Evolutionary conservation across 2,113 vertebrate genomes (phyloP), one percentile per base, ranked within the genome.

Genomic region (Hippocampus guttulatus): DNA sequence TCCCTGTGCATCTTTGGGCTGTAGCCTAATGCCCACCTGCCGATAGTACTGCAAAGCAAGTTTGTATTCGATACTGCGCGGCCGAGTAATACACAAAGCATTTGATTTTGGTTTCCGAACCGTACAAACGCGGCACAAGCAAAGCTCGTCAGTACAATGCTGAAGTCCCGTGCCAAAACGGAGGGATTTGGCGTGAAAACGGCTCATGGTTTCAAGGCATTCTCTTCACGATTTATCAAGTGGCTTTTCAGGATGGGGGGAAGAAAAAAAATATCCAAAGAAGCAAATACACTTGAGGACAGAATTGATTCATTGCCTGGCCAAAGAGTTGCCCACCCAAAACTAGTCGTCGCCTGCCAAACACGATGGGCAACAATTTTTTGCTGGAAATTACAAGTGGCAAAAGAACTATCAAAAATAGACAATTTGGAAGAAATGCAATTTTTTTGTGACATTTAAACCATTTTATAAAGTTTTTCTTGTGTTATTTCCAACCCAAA

Each of bases 141-240:
- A 73, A 87, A 86, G 81, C 84, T 83, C 3, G 67, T 81, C 82
- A 87, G 84, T 84, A 79, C 84, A 88, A 88, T 43, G 85, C 81
- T 83, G 66, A 79, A 86, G 78, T 74, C 79, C 67, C 81, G 5
- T 84, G 84, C 88, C 83, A 84, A 74, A 82, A 87, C 68, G 58
- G 68, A 81, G 73, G 73, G 75, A 88, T 87, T 88, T 89, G 88
- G 86, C 58, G 79, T 38, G 1, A 74, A 77, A 81, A 88, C 76
- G 23, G 79, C 82, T 87, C 77, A 81, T 38, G 2, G 62, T 84
- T 87, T 75, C 71, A 85, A 89, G 79, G 85, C 85, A 85, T 85
- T 82, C 75, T 70, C 81, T 77, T 66, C 66, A 81, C 62, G 84
- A 77, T 73, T 69, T 83, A 76, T 79, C 71, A 74, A 91, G 86